Evolutionary conservation across 1,140 invertebrate species (phyloP).

Genomic region (Yoshiicerus persimilis): DNA sequence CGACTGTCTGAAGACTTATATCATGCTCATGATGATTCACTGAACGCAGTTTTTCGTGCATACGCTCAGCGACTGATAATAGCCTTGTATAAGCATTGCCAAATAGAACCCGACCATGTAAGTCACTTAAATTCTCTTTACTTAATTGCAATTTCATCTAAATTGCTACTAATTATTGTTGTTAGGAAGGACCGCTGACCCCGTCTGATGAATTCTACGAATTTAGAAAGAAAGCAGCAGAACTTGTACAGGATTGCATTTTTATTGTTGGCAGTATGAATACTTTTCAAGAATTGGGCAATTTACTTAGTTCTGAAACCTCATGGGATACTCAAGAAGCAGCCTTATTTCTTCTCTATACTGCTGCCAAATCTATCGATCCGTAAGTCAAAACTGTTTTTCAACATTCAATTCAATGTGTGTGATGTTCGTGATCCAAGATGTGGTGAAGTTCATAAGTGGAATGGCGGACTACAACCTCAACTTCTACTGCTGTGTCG

Average conservation of each 20-base stretch:
- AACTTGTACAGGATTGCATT: conserved; percentile 95
- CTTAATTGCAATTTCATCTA: neutral
- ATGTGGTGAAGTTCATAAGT: neutral
- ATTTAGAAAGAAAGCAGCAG: conserved; percentile 85
- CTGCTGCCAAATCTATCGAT: conserved; percentile 91
- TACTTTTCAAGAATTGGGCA: conserved; percentile 79
- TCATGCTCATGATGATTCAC: conserved; percentile 74
- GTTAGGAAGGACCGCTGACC: conserved; percentile 79
- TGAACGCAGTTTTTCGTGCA: conserved; percentile 80
- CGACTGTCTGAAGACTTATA: conserved; percentile 91
- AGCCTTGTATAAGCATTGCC: conserved; percentile 80
- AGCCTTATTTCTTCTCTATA: conserved; percentile 93
- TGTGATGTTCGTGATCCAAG: neutral
- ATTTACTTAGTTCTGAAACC: conserved; percentile 73
- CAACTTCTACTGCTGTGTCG: neutral
- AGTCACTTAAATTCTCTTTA: conserved; percentile 49
- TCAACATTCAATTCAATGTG: neutral
- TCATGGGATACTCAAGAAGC: conserved; percentile 90
- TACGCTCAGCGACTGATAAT: conserved; percentile 87
- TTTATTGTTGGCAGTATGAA: conserved; percentile 92
- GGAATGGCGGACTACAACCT: neutral
- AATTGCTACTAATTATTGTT: conserved; percentile 34
- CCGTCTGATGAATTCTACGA: conserved; percentile 83
- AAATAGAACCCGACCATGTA: conserved; percentile 86
- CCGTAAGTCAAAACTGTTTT: conserved; percentile 70